Percentiles rank a stretch among this genome's conserved stretches.
These are phyloP conservation scores for Coecobrya sp. DNA, from an alignment of 2,888 invertebrate genomes.

Conservation along the genomic window DNA sequence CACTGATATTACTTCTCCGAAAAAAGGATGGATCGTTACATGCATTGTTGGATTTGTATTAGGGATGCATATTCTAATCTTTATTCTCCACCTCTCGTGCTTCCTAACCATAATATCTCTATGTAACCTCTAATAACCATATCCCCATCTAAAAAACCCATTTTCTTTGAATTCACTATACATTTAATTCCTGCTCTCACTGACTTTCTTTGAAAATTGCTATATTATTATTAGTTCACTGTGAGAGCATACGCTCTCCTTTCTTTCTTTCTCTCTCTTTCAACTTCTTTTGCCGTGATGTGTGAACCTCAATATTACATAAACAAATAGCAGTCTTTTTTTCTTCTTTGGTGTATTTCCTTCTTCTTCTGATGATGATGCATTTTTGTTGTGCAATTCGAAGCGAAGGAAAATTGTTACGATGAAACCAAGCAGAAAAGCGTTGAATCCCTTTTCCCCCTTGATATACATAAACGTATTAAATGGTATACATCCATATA, in stretches of 20 bases:
- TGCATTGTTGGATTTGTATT: constrained; percentile 69
- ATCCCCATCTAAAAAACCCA: constrained; percentile 42
- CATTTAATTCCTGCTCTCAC: constrained; percentile 54
- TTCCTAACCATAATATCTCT: constrained; percentile 54
- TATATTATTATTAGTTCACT: not conserved
- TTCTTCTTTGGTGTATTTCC: not conserved
- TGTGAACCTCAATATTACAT: constrained; percentile 10
- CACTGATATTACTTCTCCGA: not conserved
- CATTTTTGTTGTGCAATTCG: constrained; percentile 29
- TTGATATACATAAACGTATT: not conserved
- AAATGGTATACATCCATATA: not conserved
- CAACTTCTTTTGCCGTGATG: too few relatives aligned
- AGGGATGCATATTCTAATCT: constrained; percentile 55
- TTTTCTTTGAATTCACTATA: constrained; percentile 53
- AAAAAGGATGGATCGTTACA: constrained; percentile 46
- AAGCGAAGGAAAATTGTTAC: not conserved
- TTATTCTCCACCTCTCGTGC: constrained; percentile 69
- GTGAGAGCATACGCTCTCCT: not conserved
- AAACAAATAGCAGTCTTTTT: not conserved
- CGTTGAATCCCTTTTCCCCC: not conserved
- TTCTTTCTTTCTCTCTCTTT: not conserved
- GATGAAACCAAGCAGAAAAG: constrained; percentile 41
- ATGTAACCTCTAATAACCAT: constrained; percentile 65
- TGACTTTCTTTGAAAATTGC: constrained; percentile 43
- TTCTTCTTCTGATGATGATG: constrained; percentile 47